Evolutionary conservation across 2,113 vertebrate species (phyloP).

Genomic region (Silurus asotus): DNA sequence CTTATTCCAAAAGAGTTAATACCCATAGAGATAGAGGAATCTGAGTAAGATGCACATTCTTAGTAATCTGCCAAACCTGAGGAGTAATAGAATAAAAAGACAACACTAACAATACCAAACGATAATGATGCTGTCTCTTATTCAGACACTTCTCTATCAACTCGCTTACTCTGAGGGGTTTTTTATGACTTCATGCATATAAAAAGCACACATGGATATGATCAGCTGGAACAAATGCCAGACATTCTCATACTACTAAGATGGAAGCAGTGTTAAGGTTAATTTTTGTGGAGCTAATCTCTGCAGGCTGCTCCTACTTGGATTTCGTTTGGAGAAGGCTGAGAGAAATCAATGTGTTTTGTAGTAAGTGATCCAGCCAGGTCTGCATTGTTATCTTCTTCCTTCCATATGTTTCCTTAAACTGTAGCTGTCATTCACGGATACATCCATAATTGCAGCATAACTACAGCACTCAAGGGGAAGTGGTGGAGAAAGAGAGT

Average conservation of each 20-base stretch:
- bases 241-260: not conserved
- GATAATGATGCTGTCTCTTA: not conserved
- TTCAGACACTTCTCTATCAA: not conserved
- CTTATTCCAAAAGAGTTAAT: not conserved
- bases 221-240: constrained; percentile 20
- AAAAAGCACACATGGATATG: constrained; percentile 37
- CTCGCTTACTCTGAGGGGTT: not conserved
- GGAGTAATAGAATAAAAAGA: not conserved
- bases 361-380: too few relatives aligned
- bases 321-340: constrained; percentile 25
- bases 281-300: not conserved
- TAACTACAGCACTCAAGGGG: not conserved
- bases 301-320: constrained; percentile 16
- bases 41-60: not conserved
- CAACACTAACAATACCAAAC: not conserved
- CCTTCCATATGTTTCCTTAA: too few relatives aligned
- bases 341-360: not conserved
- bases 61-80: not conserved
- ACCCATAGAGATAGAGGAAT: not conserved
- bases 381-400: too few relatives aligned
- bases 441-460: not conserved
- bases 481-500: not conserved
- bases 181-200: not conserved
- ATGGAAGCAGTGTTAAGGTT: constrained; percentile 19
- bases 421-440: not conserved